Evolutionary conservation across 2,888 invertebrate genomes (phyloP).

Genomic region (Ophion slaviceki): DNA sequence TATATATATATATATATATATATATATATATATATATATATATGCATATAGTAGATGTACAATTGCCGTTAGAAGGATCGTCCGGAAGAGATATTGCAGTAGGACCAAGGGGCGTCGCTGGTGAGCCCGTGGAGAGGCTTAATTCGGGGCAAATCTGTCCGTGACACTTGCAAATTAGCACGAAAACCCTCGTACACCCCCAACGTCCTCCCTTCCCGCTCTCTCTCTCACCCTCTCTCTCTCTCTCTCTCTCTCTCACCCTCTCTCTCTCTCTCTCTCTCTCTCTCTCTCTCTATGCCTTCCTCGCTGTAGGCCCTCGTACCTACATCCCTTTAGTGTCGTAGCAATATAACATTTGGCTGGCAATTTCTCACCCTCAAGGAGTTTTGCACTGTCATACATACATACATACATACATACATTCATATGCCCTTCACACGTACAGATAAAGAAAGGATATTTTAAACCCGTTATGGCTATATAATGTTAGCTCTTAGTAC

Average conservation of each 20-base stretch:
- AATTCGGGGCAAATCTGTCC: constrained; percentile 68
- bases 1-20: background rate
- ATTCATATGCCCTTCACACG: no score
- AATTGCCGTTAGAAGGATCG: constrained; percentile 27
- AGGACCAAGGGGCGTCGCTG: constrained; percentile 35
- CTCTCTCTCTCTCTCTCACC: no score
- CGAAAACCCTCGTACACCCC: constrained; percentile 53
- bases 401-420: constrained; percentile 10
- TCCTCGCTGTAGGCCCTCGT: constrained; percentile 20
- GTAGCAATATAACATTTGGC: constrained; percentile 49
- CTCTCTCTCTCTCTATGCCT: background rate
- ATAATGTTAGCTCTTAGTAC: no score
- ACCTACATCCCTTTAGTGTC: constrained; percentile 43
- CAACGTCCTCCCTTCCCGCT: constrained; percentile 21
- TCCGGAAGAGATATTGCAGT: constrained; percentile 18
- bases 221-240: background rate
- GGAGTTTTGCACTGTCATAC: constrained; percentile 54
- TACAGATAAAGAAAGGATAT: no score
- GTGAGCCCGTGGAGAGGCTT: constrained; percentile 58
- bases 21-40: background rate
- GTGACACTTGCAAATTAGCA: constrained; percentile 71
- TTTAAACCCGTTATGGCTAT: no score
- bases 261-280: background rate
- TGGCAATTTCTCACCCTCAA: constrained; percentile 64
- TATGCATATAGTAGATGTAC: background rate